Percentiles rank a stretch among this genome's conserved stretches.
Conservation (phyloP, 2,797 vertebrate species). For the Liasis olivaceus region DNA sequence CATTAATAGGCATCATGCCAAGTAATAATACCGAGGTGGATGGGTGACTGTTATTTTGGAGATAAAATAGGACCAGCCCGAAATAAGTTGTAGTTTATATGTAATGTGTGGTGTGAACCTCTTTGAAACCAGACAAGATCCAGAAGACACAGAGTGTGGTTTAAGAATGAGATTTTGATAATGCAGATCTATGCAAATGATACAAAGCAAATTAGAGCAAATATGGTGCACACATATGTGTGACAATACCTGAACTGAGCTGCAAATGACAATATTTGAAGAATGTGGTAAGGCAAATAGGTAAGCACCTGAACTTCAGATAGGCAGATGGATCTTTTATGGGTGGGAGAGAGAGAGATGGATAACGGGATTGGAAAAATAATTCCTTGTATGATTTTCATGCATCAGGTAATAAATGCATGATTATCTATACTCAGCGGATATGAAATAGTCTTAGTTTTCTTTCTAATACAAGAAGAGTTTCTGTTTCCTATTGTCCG, state of each 20-base stretch:
- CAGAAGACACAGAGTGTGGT: background rate
- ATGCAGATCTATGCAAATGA: background rate
- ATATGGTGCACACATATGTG: background rate
- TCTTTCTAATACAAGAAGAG: background rate
- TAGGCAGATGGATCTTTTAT: background rate
- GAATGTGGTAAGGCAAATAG: background rate
- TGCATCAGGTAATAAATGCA: background rate
- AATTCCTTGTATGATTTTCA: background rate
- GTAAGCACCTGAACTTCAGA: background rate
- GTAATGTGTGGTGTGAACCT: background rate
- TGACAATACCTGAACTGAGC: background rate
- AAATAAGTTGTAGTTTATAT: background rate
- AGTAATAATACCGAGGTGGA: background rate
- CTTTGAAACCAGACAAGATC: background rate
- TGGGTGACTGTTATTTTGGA: background rate
- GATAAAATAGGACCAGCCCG: background rate
- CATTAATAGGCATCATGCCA: background rate
- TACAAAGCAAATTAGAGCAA: background rate
- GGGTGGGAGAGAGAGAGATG: background rate
- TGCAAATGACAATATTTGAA: background rate
- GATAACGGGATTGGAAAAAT: background rate
- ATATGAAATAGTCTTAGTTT: background rate
- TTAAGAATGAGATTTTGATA: background rate
- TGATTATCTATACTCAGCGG: background rate
- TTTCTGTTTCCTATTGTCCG: background rate